A percentile compares a stretch with the other conserved stretches of the same genome.
phyloP scores from a whole-genome alignment of 2,888 invertebrate species.

The Heliconius ismenius region DNA sequence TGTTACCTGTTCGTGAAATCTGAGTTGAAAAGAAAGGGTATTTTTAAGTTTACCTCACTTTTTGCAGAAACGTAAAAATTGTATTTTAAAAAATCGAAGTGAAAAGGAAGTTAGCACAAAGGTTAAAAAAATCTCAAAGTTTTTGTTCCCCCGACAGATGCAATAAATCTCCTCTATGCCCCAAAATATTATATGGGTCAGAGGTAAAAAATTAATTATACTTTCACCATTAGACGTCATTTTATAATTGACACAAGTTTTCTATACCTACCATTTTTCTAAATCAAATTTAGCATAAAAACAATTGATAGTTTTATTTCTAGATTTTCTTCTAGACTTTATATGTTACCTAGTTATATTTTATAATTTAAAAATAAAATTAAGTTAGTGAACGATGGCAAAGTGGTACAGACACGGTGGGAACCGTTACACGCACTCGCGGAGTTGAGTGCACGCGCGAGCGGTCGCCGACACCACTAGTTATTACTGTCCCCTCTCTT shows the following conservation, averaged over 20 bases:
- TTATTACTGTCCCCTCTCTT: conserved; percentile 54
- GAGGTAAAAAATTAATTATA: conserved; percentile 38
- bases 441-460: conserved; percentile 75
- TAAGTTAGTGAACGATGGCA: conserved; percentile 44
- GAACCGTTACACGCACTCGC: conserved; percentile 75
- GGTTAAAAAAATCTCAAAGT: conserved; percentile 69
- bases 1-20: conserved; percentile 80
- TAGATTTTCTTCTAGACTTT: too few species aligned
- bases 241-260: background rate
- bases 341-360: background rate
- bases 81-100: conserved; percentile 66
- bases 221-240: background rate
- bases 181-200: conserved; percentile 65
- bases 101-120: conserved; percentile 73
- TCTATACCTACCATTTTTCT: background rate
- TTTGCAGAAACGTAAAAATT: conserved; percentile 66
- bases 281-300: background rate
- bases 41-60: conserved; percentile 64
- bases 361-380: conserved; percentile 32
- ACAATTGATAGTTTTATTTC: background rate
- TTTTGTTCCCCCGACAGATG: conserved; percentile 68
- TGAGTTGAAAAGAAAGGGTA: conserved; percentile 79
- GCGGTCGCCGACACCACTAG: conserved; percentile 76
- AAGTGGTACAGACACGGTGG: conserved; percentile 59
- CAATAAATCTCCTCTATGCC: conserved; percentile 67